Evolutionary conservation across 1,140 invertebrate genomes (phyloP).

Genomic region (Drosophila orena): DNA sequence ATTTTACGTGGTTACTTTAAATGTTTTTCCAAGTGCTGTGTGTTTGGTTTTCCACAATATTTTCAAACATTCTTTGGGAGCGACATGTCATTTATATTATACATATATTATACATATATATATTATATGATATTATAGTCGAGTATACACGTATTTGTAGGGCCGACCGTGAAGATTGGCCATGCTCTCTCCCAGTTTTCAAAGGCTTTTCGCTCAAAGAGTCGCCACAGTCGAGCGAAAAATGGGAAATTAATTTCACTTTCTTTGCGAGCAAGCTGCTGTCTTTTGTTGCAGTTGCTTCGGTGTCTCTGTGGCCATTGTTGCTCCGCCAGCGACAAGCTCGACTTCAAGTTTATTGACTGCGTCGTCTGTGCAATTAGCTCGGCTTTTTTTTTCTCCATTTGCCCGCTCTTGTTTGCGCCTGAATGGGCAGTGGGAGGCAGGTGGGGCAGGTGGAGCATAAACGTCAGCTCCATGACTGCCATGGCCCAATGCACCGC

Average conservation of each 20-base stretch:
- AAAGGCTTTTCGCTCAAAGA: conserved; percentile 30
- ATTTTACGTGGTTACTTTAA: no score
- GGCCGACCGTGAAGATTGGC: conserved; percentile 17
- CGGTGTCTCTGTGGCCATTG: conserved; percentile 50
- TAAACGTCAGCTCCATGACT: conserved; percentile 35
- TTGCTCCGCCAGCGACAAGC: conserved; percentile 44
- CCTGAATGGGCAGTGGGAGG: conserved; percentile 43
- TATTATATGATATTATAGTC: no score
- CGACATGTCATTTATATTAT: neutral
- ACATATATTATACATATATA: neutral
- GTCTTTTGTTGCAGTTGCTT: conserved; percentile 31
- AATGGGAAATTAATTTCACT: conserved; percentile 76
- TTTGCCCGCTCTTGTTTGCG: conserved; percentile 41
- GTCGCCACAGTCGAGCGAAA: conserved; percentile 28
- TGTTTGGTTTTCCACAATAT: neutral
- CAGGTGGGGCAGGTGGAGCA: conserved; percentile 23
- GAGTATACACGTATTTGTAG: conserved; percentile 1
- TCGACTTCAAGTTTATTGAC: conserved; percentile 72
- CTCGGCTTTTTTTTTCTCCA: conserved; percentile 24
- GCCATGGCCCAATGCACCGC: conserved; percentile 48
- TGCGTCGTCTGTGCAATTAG: conserved; percentile 68
- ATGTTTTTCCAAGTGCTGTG: neutral
- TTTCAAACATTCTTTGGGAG: neutral
- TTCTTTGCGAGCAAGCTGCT: conserved; percentile 60
- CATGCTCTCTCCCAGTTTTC: conserved; percentile 34